Evolutionary conservation across 2,113 vertebrate genomes (phyloP).

Genomic region (Gavia stellata): DNA sequence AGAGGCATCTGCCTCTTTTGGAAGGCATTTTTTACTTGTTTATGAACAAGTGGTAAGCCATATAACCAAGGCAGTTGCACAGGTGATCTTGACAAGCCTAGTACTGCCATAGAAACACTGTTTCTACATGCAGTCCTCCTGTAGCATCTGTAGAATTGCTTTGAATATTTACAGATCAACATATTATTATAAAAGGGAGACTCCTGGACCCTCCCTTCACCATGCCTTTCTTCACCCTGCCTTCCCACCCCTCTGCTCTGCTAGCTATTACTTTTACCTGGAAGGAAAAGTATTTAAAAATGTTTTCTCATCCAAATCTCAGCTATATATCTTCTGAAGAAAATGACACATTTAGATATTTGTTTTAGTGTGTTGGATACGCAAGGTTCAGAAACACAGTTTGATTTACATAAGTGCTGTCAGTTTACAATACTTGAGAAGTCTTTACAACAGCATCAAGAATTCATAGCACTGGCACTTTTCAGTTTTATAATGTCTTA

Average conservation of each 20-base stretch:
- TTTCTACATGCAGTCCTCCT: background rate
- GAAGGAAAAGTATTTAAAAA: background rate
- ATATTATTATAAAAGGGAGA: background rate
- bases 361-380: background rate
- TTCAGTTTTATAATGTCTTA: background rate
- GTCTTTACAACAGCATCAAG: background rate
- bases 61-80: background rate
- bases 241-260: background rate
- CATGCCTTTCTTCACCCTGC: background rate
- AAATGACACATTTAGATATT: background rate
- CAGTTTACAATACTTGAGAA: background rate
- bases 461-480: background rate
- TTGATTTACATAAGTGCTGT: background rate
- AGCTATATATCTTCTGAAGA: background rate
- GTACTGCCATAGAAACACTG: rapidly evolving
- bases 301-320: background rate
- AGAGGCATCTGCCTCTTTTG: background rate
- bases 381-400: background rate
- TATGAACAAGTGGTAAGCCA: background rate
- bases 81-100: background rate
- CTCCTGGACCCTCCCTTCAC: background rate
- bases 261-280: background rate
- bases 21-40: background rate
- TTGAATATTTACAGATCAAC: background rate
- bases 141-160: background rate